Evolutionary conservation across 2,797 vertebrate genomes (phyloP).

Genomic region (Phoxinus dragarum): DNA sequence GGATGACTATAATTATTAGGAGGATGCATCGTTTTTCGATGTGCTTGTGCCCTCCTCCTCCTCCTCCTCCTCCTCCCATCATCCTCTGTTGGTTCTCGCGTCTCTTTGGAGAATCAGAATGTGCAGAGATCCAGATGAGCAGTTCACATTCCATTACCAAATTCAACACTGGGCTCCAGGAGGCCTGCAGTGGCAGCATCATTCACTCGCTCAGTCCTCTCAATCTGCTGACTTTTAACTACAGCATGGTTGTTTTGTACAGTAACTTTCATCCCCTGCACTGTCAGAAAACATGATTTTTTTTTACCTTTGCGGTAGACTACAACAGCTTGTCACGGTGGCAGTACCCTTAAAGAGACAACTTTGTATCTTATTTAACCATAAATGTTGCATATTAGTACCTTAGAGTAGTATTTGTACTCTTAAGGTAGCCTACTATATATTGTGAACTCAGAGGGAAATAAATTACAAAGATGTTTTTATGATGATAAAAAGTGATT

Average conservation of each 20-base stretch:
- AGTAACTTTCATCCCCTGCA: neutral
- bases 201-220: constrained; percentile 17
- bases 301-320: neutral
- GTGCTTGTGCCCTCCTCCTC: constrained; percentile 38
- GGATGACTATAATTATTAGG: neutral
- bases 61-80: constrained; percentile 44
- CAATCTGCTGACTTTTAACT: constrained; percentile 8
- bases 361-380: neutral
- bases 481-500: neutral
- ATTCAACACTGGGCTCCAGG: constrained; percentile 84
- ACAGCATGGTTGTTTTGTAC: neutral
- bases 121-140: constrained; percentile 85
- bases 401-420: neutral
- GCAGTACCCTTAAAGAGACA: neutral
- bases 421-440: neutral
- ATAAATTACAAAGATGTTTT: neutral
- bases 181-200: constrained; percentile 71
- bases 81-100: constrained; percentile 49
- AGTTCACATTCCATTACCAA: constrained; percentile 91
- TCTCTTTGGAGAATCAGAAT: constrained; percentile 75
- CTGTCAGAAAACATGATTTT: neutral
- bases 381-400: neutral
- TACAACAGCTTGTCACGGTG: neutral
- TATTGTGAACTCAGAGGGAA: neutral
- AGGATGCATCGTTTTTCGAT: constrained; percentile 33